Evolutionary conservation across 64 coral and sea anemone species (phyloP).

Genomic region (Pocillopora verrucosa): DNA sequence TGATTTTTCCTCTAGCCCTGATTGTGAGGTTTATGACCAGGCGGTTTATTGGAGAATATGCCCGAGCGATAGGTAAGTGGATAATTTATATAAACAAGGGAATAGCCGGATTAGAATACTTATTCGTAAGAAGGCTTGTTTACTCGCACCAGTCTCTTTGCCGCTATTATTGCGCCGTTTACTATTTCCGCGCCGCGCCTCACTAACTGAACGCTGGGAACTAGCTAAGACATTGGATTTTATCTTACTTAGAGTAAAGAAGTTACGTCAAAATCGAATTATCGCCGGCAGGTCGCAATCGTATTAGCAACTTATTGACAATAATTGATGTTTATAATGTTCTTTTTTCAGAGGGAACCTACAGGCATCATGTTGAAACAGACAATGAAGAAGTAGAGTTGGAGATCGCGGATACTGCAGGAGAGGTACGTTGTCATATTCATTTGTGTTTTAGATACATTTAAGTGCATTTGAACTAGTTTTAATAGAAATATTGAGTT

Average conservation of each 20-base stretch:
- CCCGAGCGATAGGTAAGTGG: slow-evolving; percentile 35
- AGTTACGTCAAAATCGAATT: no score
- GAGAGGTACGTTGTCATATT: slow-evolving; percentile 18
- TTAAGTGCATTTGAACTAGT: background rate
- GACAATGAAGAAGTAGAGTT: slow-evolving; percentile 68
- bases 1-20: slow-evolving; percentile 39
- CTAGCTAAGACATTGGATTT: background rate
- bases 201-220: no score
- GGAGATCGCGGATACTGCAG: slow-evolving; percentile 63
- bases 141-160: no score
- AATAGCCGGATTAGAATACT: no score
- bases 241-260: background rate
- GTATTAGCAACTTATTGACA: no score
- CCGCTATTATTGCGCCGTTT: no score
- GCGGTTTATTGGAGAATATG: slow-evolving; percentile 73
- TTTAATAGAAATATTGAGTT: no score
- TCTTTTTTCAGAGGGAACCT: slow-evolving; percentile 59
- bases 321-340: background rate
- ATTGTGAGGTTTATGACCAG: slow-evolving; percentile 68
- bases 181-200: background rate
- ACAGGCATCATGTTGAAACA: slow-evolving; percentile 59
- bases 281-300: no score
- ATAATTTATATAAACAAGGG: no score
- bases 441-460: background rate
- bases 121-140: no score